Percentiles rank a stretch among this genome's conserved stretches.
These are phyloP conservation scores for Pseudococcus jackbeardsleyi DNA, from an alignment of 2,888 invertebrate genomes.

Conservation along the genomic window DNA sequence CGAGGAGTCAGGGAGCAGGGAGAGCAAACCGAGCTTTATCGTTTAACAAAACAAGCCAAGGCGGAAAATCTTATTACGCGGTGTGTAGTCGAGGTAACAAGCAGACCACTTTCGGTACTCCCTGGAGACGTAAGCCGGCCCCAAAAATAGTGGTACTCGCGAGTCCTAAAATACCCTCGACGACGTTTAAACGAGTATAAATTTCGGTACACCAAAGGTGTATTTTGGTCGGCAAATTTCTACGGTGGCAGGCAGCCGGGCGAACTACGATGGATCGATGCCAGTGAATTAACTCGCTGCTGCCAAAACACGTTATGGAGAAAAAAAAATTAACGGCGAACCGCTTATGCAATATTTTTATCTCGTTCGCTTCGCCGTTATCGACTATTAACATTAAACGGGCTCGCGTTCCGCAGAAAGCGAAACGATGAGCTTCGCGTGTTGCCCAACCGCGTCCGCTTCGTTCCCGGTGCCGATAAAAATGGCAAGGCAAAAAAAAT, in stretches of 20 bases:
- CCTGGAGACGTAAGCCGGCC: not conserved
- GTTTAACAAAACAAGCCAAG: constrained; percentile 6
- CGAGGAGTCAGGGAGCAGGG: not conserved
- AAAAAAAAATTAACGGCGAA: constrained; percentile 30
- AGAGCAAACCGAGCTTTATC: not conserved
- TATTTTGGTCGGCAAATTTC: too few species aligned
- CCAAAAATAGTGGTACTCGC: not conserved
- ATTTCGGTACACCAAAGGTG: not conserved
- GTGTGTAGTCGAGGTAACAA: not conserved
- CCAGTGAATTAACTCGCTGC: not conserved
- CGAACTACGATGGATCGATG: not conserved
- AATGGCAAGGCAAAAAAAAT: too few species aligned
- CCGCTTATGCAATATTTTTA: constrained; percentile 21
- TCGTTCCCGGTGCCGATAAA: not conserved
- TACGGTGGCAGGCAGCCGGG: too few species aligned
- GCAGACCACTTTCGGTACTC: not conserved
- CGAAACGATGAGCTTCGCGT: not conserved
- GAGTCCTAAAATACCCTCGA: not conserved
- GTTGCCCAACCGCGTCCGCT: not conserved
- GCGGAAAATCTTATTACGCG: constrained; percentile 16
- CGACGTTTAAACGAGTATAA: not conserved
- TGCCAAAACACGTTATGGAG: not conserved
- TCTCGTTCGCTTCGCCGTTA: not conserved
- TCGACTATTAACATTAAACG: not conserved
- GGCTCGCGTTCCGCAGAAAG: not conserved